These are phyloP conservation scores for Gymnocheta viridis DNA, from an alignment of 2,888 invertebrate species.

Conservation along the genomic window DNA sequence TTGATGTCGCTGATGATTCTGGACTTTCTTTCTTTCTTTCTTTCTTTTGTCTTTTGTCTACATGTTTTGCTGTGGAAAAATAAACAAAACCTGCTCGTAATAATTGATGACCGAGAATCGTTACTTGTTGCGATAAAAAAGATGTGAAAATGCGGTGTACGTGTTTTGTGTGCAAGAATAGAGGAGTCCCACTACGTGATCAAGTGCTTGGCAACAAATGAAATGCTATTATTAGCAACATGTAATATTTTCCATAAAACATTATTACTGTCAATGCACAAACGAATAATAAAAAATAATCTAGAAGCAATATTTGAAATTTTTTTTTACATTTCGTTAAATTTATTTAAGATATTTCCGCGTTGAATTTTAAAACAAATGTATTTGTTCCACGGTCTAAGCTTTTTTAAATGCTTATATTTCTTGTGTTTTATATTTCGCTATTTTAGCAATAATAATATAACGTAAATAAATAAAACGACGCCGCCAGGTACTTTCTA, in stretches of 20 bases:
- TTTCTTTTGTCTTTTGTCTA: not conserved
- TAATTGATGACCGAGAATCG: constrained; percentile 34
- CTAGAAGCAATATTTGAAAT: too few species aligned
- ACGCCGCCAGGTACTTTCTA: too few species aligned
- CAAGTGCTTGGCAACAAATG: constrained; percentile 41
- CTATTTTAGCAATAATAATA: too few species aligned
- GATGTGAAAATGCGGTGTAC: not conserved
- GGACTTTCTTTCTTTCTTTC: not conserved
- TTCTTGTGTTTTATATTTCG: too few species aligned
- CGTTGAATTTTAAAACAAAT: too few species aligned
- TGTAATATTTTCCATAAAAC: not conserved
- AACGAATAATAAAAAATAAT: too few species aligned
- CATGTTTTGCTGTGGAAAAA: not conserved
- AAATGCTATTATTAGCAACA: not conserved
- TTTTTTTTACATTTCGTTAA: too few species aligned
- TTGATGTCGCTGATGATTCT: constrained; percentile 4
- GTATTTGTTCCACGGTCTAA: too few species aligned
- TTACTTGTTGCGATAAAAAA: not conserved
- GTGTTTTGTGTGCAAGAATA: not conserved
- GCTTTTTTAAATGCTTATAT: too few species aligned
- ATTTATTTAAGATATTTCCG: too few species aligned
- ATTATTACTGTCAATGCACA: too few species aligned
- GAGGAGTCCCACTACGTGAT: constrained; percentile 49
- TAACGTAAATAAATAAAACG: too few species aligned
- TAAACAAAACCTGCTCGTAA: constrained; percentile 7